Evolutionary conservation across 1,140 invertebrate species (phyloP).

Genomic region (Thaumetopoea pityocampa): DNA sequence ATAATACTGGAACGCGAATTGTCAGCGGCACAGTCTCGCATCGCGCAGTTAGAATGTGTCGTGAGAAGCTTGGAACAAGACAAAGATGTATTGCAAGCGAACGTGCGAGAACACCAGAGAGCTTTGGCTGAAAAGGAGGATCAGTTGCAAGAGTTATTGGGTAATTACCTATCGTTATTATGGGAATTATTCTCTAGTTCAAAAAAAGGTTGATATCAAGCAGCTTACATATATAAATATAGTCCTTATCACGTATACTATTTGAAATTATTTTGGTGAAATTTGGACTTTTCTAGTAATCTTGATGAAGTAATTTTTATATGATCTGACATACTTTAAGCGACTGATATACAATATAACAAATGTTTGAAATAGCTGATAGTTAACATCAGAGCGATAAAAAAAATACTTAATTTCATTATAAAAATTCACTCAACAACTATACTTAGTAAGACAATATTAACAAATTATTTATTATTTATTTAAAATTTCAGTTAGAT

Average conservation of each 20-base stretch:
- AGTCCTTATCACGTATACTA: too few relatives aligned
- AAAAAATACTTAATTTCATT: too few relatives aligned
- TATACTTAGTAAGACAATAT: too few relatives aligned
- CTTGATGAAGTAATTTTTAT: too few relatives aligned
- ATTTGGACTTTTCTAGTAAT: too few relatives aligned
- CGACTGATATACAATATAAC: too few relatives aligned
- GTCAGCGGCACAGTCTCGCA: conserved; percentile 41
- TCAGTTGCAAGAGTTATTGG: conserved; percentile 50
- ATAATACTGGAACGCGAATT: conserved; percentile 54
- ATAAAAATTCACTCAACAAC: too few relatives aligned
- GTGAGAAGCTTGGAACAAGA: conserved; percentile 54
- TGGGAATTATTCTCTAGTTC: not conserved
- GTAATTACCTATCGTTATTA: conserved; percentile 16
- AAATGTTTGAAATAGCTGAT: too few relatives aligned
- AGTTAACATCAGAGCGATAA: too few relatives aligned
- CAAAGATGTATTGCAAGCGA: conserved; percentile 63
- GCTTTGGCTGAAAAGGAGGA: conserved; percentile 44
- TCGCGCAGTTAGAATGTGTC: conserved; percentile 51
- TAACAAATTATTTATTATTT: too few relatives aligned
- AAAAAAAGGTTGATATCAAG: not conserved
- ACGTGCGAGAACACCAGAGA: conserved; percentile 46
- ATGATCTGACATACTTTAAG: too few relatives aligned
- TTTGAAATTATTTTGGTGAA: too few relatives aligned
- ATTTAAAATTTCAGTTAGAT: conserved; percentile 1
- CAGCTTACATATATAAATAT: conserved; percentile 1